Evolutionary conservation across 2,888 invertebrate genomes (phyloP), one percentile per base, ranked within the genome.

Genomic region (Halictus ligatus): DNA sequence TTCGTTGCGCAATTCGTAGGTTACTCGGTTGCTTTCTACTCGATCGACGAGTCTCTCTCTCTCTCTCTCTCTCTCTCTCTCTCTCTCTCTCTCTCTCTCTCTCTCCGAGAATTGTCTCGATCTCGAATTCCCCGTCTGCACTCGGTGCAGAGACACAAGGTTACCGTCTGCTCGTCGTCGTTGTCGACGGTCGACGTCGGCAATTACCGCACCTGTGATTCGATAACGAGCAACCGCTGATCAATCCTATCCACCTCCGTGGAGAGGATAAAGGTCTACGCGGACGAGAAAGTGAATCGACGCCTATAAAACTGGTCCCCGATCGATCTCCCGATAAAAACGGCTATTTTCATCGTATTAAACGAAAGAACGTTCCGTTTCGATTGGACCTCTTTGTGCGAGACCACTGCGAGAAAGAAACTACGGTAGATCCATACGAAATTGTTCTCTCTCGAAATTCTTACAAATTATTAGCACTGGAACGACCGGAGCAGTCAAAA

Each of bases 11-110:
- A 92, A 92, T 90, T 90, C 88, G 87, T 85, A 89, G 90, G 89
- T 91, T 89, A 91, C 90, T 89, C 92, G 89, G 83, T 91, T 91
- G 92, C 92, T 92, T 92, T 92, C 92, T 91, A 92, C 85, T 83
- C 87, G 88, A 86, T 87, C 88, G 74, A 76, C 87, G 74, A 58
- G 76, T 86, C 71, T 86, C 84, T 81, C 82, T 84, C 84, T 83
- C 83, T 71, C 46, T 46, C 21, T n/a, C 84, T 83, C 83, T 64
- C 12, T 46, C 46, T 46, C 46, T 46, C 46, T 46, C 46, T 46
- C 46, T 8, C 54, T 21, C 21, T 21, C 48, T n/a, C n/a, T n/a
- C n/a, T n/a, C n/a, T n/a, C n/a, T n/a, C n/a, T 29, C 29, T 29
- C 29, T 29, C 29, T 48, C 8, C 50, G 50, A 54, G 54, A 21